phyloP scores from a whole-genome alignment of 2,113 vertebrate genomes.

The Salvelinus namaycush region DNA sequence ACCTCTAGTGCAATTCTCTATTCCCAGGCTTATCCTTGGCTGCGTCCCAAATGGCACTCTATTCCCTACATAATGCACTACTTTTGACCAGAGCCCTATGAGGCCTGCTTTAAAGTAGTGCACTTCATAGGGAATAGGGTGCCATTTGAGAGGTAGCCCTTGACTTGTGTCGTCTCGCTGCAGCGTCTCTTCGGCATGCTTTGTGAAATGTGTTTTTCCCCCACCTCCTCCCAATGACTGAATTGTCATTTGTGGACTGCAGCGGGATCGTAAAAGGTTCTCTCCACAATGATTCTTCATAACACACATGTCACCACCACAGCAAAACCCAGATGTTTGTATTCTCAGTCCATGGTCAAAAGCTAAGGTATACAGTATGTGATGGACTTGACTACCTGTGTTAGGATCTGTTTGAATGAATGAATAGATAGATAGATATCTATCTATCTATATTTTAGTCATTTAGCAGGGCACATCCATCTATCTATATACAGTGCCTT shows the following conservation, averaged over 20 bases:
- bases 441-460: too few relatives aligned
- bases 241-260: slow-evolving; percentile 56
- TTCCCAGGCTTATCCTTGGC: neutral
- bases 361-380: too few relatives aligned
- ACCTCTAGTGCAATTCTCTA: slow-evolving; percentile 1
- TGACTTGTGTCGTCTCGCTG: slow-evolving; percentile 37
- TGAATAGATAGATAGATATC: too few relatives aligned
- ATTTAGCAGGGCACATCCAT: too few relatives aligned
- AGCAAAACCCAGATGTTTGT: slow-evolving; percentile 29
- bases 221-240: slow-evolving; percentile 45
- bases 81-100: too few relatives aligned
- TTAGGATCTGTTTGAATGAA: too few relatives aligned
- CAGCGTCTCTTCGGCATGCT: slow-evolving; percentile 37
- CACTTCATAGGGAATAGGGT: too few relatives aligned
- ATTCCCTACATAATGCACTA: neutral
- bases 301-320: slow-evolving; percentile 38
- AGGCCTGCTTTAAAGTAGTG: too few relatives aligned
- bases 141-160: too few relatives aligned
- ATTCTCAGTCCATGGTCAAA: neutral
- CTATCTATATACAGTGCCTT: too few relatives aligned
- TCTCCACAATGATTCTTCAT: slow-evolving; percentile 48
- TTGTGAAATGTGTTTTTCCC: slow-evolving; percentile 62
- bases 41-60: neutral
- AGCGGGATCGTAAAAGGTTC: slow-evolving; percentile 25
- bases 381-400: too few relatives aligned